Evolutionary conservation across 2,888 invertebrate species (phyloP), one percentile per base, ranked within the genome.

Genomic region (Colletes collaris): DNA sequence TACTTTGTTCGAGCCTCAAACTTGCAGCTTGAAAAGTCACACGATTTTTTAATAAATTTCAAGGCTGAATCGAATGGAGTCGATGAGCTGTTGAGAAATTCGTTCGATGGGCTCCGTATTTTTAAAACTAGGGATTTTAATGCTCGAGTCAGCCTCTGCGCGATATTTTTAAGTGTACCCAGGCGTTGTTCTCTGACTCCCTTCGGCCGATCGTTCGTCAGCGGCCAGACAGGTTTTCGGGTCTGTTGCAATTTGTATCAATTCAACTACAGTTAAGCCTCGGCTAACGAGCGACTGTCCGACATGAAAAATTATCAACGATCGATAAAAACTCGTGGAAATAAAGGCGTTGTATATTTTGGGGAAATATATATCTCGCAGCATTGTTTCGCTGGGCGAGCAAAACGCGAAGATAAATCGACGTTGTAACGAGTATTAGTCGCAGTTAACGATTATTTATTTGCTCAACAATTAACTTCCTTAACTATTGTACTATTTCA

Each of bases 231-330:
- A 78, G 78, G 59, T 69, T 69, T 69, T 69, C 77, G 68, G 74
- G 44, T 19, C 77, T 60, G 77, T 78, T 77, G 77, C 76, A 69
- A 78, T 78, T 78, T 76, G 78, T 78, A 78, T 78, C 78, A 78
- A 78, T 78, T 78, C 69, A 78, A 77, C 78, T 59, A 78, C 78
- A 69, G 78, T 78, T 78, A 77, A 78, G 77, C 69, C 69, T 69
- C 69, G 77, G 16, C 77, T 78, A 78, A 78, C 78, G 69, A 76
- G 78, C 69, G 77, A 59, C 78, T 69, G 78, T 76, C 59, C 69
- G 69, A 77, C 78, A 60, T 78, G 78, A 78, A 77, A 78, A 78
- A 78, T 78, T 69, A 78, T 78, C 69, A 52, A 8, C 63, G 77
- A 78, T 78, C 78, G 65, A 78, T 78, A 64, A 77, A 78, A 77